Base-by-base conservation (phyloP, 1,140 invertebrate genomes). In the Temnothorax nylanderi region DNA sequence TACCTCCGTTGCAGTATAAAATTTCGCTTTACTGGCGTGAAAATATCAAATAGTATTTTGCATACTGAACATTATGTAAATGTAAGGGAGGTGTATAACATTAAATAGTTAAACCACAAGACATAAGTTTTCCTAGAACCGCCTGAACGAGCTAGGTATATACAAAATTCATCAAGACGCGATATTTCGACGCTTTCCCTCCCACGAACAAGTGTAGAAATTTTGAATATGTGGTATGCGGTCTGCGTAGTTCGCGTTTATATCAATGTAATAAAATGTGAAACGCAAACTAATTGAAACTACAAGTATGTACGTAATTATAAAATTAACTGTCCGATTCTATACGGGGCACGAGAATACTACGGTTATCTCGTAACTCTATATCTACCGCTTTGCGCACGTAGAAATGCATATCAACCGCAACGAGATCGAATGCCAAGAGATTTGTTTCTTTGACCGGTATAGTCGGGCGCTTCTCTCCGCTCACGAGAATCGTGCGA, bases 31-130 rank as follows among this genome's bases (percentile, higher is more conserved):
- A 54, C 21, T 16, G n/a, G 54, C 69, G 44, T 60, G 54, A 74
- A 84, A 84, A 84, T 74, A 84, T 81, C 78, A 75, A 84, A 84
- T 74, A 84, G 69, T 75, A 74, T 49, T 74, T 75, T 75, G 80
- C 80, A 75, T 84, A 74, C 69, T 75, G 41, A 74, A 32, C 69
- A 84, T 84, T 84, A 75, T 84, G 80, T 67, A 84, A 75, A 84
- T 75, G 74, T 51, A 21, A 34, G 41, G 26, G 7, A 47, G 13
- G 21, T 34, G 34, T 60, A 75, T 60, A 75, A 75, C 56, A 62
- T 60, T 60, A 62, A 60, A 74, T 74, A 84, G 41, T 84, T 74
- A 47, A 26, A 34, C 37, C 26, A 18, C 13, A 11, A 60, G 54
- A 75, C 21, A 58, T 37, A 82, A 82, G 69, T 75, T 60, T 74